Evolutionary conservation across 1,140 invertebrate genomes (phyloP).

Genomic region (Drosophila setifemur): DNA sequence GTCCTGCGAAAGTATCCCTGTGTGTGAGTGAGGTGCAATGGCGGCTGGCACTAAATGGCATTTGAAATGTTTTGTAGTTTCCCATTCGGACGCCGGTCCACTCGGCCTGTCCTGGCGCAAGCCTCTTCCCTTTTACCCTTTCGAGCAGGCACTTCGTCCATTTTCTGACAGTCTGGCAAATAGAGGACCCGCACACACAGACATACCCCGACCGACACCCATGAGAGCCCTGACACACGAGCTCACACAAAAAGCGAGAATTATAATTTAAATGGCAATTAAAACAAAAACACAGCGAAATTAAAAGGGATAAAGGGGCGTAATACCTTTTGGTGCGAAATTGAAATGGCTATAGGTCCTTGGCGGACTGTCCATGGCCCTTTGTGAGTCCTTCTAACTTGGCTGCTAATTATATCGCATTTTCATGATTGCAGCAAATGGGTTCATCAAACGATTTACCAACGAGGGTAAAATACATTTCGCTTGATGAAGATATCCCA

Average conservation of each 20-base stretch:
- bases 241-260: constrained; percentile 43
- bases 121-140: constrained; percentile 52
- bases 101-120: constrained; percentile 29
- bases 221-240: constrained; percentile 22
- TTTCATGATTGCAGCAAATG: constrained; percentile 48
- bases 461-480: constrained; percentile 39
- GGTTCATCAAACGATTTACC: constrained; percentile 44
- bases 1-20: constrained; percentile 10
- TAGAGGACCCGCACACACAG: constrained; percentile 31
- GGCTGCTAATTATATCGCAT: constrained; percentile 47
- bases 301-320: constrained; percentile 33
- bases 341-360: constrained; percentile 49
- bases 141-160: constrained; percentile 48
- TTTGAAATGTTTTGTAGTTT: constrained; percentile 63
- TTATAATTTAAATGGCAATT: constrained; percentile 60
- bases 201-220: background rate
- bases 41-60: constrained; percentile 59
- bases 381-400: constrained; percentile 37
- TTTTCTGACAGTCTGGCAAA: constrained; percentile 39
- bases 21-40: constrained; percentile 41
- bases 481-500: background rate
- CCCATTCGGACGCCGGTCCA: constrained; percentile 32
- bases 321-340: constrained; percentile 58
- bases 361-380: constrained; percentile 15
- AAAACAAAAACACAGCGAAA: constrained; percentile 46